Evolutionary conservation across 2,888 invertebrate genomes (phyloP), one percentile per base, ranked within the genome.

Genomic region (Callyntrura guangdongensis): DNA sequence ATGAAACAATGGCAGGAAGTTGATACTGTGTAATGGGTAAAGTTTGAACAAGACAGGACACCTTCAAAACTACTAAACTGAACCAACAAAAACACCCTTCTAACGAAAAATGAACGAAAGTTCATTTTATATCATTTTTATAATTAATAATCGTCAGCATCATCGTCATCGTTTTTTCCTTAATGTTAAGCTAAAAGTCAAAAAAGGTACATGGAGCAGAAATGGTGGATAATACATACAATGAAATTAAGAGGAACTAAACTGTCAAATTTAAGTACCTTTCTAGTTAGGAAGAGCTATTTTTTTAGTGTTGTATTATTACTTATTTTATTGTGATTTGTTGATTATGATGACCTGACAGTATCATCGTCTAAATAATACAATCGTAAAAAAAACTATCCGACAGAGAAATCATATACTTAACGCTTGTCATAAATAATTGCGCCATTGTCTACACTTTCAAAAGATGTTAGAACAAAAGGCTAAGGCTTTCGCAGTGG

Each of bases 381-480:
- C 85, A 90, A 81, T 90, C 86, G 81, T 90, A 67, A 86, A 90
- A 84, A 89, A 8, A 25, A 8, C 59, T 77, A 88, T 83, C 86
- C 86, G 82, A 90, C 86, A 87, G 64, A 83, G 81, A 79, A 90
- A 90, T 90, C 86, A 90, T 87, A 86, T 90, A 90, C 82, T 90
- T 90, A 90, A 90, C 86, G 90, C 86, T 77, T 90, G 90, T 90
- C 90, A 90, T 83, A 90, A 86, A 90, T 90, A 90, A 90, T 90
- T 90, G 77, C 86, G 82, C 86, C 90, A 90, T 90, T 90, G 90
- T 90, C 90, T 87, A 86, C 83, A 77, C 49, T 74, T 67, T 17
- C 45, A 22, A 61, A 47, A 86, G 82, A 74, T 77, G 86, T 86
- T 74, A 74, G 61, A 86, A 87, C 83, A 90, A 86, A 89, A 85